Conservation (phyloP, 2,888 invertebrate species). For the Sipha maydis region DNA sequence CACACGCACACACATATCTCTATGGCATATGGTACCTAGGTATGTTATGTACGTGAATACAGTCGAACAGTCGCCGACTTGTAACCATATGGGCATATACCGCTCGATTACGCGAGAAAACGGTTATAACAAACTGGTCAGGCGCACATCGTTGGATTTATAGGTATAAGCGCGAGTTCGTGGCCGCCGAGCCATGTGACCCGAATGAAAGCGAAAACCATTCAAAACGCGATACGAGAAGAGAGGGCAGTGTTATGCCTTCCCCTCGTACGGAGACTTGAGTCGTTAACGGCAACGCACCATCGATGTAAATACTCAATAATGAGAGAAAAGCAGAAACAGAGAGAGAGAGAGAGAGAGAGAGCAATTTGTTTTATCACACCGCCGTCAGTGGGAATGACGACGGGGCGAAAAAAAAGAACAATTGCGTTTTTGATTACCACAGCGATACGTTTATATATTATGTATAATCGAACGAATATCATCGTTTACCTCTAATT, state of each 20-base stretch:
- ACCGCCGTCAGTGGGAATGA: background rate
- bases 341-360: background rate
- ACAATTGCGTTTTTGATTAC: constrained; percentile 28
- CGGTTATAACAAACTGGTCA: background rate
- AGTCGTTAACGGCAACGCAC: background rate
- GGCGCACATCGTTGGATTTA: background rate
- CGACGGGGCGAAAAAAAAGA: constrained; percentile 4
- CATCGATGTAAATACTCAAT: background rate
- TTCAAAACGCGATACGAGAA: background rate
- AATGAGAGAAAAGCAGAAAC: too few species aligned
- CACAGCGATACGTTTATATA: background rate
- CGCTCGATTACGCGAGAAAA: background rate
- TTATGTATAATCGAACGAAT: background rate
- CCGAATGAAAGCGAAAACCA: background rate
- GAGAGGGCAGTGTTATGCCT: background rate
- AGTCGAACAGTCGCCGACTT: background rate
- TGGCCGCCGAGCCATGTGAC: background rate
- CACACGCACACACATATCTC: background rate
- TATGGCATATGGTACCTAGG: background rate
- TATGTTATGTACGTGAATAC: background rate
- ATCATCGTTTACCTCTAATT: background rate
- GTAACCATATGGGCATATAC: background rate
- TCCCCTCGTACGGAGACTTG: background rate
- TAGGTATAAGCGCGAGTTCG: background rate
- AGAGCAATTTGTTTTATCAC: constrained; percentile 30